Base-by-base conservation (phyloP, 2,888 invertebrate species). In the Dermolepida albohirtum region DNA sequence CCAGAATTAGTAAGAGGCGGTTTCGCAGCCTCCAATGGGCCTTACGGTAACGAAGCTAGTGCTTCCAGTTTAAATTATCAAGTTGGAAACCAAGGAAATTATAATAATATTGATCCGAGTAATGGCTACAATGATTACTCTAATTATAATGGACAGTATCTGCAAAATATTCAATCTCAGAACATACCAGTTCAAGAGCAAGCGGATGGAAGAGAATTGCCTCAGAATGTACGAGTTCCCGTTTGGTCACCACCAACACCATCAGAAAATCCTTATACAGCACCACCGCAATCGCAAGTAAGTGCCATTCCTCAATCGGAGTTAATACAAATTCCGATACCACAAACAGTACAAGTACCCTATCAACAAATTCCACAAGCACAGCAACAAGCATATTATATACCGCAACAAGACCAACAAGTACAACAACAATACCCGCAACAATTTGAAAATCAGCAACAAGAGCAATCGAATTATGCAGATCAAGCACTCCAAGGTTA, bases 181-280 rank as follows among this genome's bases (percentile, higher is more conserved):
- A 62, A 62, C 39, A 62, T 62, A 11, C 59, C 59, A 1, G 49
- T 62, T 12, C 59, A 62, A 39, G 72, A 41, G 55, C 68, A 70
- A 41, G 52, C 52, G 40, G 70, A 70, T 44, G 64, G 34, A 6
- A 34, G 34, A 10, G 34, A 68, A 10, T 59, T 51, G 22, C 57
- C 22, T 39, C 51, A 40, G 17, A 39, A 52, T 16, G 27, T 68
- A 27, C 64, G 40, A 34, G 64, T 64, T 27, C 73, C 73, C 50
- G 71, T 70, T 63, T 68, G 69, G 17, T 67, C 70, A 11, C 70
- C 71, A 22, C 67, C 67, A 5, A 17, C 17, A 7, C 57, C 62
- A 5, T 68, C 50, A 8, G 66, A 66, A 49, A 54, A 59, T 39
- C 71, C 64, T 12, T 69, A 69, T 22, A 69, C 70, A 10, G 47